phyloP scores from a whole-genome alignment of 1,140 invertebrate species.

The Drosophila ananassae region DNA sequence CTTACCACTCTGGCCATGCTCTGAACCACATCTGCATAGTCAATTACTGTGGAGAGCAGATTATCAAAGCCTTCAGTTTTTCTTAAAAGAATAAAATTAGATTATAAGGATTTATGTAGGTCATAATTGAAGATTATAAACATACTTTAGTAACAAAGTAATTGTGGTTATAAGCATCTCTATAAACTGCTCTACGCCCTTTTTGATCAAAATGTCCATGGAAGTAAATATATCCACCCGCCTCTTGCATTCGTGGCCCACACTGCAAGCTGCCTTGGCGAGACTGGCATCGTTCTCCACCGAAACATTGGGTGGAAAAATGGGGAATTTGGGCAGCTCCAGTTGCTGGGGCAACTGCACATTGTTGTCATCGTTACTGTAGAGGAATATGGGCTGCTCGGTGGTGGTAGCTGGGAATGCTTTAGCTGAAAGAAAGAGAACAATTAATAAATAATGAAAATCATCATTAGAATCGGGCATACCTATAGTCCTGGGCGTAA shows the following conservation, averaged over 20 bases:
- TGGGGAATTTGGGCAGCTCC: conserved; percentile 92
- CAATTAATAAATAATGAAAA: background rate
- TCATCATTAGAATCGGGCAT: no score
- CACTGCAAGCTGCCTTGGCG: conserved; percentile 94
- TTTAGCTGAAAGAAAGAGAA: conserved; percentile 83
- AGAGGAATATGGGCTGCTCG: conserved; percentile 91
- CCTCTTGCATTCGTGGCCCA: conserved; percentile 92
- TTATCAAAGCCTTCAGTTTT: conserved; percentile 82
- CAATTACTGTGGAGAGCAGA: conserved; percentile 67
- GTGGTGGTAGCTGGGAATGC: conserved; percentile 90
- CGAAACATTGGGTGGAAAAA: conserved; percentile 91
- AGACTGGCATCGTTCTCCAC: conserved; percentile 95
- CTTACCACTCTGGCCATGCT: conserved; percentile 64
- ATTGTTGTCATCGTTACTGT: conserved; percentile 94
- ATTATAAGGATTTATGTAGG: background rate
- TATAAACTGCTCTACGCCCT: conserved; percentile 88
- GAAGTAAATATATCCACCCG: conserved; percentile 88
- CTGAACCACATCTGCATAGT: conserved; percentile 76
- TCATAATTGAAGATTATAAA: background rate
- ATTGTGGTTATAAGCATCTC: conserved; percentile 86
- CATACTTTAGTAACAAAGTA: conserved; percentile 70
- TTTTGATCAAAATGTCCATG: conserved; percentile 87
- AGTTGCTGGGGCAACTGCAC: conserved; percentile 87
- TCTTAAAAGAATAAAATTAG: conserved; percentile 22
- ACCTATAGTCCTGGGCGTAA: conserved; percentile 67